These are phyloP conservation scores for Bactericera cockerelli DNA, from an alignment of 1,140 invertebrate species.

Conservation along the genomic window DNA sequence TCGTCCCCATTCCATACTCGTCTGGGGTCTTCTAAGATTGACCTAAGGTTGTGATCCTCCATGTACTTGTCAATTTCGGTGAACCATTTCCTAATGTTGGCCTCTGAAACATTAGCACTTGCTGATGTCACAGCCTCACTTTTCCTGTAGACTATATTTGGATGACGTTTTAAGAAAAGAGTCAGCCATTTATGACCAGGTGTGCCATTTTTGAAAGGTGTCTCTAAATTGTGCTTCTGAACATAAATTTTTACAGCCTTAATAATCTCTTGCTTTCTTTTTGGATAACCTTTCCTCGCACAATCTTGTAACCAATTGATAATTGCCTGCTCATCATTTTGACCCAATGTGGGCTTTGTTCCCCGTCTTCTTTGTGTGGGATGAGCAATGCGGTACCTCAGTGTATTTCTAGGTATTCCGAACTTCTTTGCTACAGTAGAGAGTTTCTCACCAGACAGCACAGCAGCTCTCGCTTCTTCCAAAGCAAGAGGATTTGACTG, in stretches of 20 bases:
- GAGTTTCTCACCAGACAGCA: not conserved
- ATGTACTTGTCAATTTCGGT: not conserved
- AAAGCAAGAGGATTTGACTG: not conserved
- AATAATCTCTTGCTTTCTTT: not conserved
- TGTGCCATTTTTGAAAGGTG: not conserved
- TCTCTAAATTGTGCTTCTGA: not conserved
- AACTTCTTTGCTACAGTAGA: not conserved
- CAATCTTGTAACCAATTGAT: not conserved
- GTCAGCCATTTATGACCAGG: not conserved
- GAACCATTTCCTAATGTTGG: not conserved
- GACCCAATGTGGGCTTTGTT: not conserved
- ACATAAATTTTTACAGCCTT: not conserved
- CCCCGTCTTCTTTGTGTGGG: not conserved
- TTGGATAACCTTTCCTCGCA: not conserved
- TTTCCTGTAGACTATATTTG: not conserved
- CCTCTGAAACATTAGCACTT: not conserved
- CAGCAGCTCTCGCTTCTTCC: not conserved
- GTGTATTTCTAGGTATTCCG: not conserved
- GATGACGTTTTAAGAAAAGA: not conserved
- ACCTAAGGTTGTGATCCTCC: not conserved
- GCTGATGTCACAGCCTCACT: not conserved
- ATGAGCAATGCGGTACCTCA: not conserved
- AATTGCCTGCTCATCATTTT: not conserved
- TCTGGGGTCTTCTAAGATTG: constrained; percentile 12
- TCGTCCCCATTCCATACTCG: constrained; percentile 23